phyloP scores from a whole-genome alignment of 2,888 invertebrate genomes.

The Stictocephala bisonia region DNA sequence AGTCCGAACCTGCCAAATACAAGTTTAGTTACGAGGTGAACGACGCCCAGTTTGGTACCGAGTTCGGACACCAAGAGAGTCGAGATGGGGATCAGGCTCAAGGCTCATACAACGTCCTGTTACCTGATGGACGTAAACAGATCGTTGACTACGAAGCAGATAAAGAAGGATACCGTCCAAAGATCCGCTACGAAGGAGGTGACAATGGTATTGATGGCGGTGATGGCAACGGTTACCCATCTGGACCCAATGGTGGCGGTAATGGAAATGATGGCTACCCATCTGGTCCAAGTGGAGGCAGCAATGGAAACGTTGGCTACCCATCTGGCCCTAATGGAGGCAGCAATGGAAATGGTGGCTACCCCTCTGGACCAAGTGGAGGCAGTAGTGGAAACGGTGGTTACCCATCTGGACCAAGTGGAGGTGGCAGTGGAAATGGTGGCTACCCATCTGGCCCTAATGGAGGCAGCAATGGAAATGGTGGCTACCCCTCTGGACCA shows the following conservation, averaged over 20 bases:
- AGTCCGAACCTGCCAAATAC: constrained; percentile 72
- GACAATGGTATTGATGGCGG: constrained; percentile 38
- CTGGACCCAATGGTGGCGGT: constrained; percentile 21
- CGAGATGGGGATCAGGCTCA: constrained; percentile 73
- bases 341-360: constrained; percentile 8
- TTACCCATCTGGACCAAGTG: constrained; percentile 34
- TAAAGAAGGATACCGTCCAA: constrained; percentile 72
- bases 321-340: constrained; percentile 27
- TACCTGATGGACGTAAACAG: constrained; percentile 74
- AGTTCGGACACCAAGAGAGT: constrained; percentile 75
- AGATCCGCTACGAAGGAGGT: constrained; percentile 67
- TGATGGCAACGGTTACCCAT: constrained; percentile 31
- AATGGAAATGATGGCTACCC: constrained; percentile 33
- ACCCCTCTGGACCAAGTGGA: background rate
- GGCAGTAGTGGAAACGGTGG: constrained; percentile 28
- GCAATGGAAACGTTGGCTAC: constrained; percentile 32
- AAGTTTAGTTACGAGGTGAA: constrained; percentile 75
- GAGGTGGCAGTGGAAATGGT: constrained; percentile 33
- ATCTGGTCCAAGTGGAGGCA: constrained; percentile 24
- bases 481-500: constrained; percentile 44
- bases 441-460: constrained; percentile 30
- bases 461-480: constrained; percentile 34
- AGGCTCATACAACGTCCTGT: constrained; percentile 73
- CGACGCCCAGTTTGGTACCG: constrained; percentile 69
- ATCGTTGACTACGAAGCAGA: constrained; percentile 75